Conservation (phyloP, 1,140 invertebrate genomes). For the Teleopsis dalmanni region DNA sequence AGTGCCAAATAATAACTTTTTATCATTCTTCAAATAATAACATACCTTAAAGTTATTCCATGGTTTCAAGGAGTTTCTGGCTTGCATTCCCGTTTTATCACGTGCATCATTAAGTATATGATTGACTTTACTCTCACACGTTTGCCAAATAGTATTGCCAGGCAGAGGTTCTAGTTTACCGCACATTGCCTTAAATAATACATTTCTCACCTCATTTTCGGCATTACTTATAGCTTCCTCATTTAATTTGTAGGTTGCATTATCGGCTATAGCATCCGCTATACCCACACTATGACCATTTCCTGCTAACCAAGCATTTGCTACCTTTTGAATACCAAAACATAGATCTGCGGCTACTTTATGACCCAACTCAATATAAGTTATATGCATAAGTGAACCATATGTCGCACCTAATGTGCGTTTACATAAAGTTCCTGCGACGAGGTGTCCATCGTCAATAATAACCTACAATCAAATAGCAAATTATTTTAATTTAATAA, state of each 20-base stretch:
- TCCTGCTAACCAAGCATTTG: slow-evolving; percentile 95
- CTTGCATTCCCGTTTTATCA: slow-evolving; percentile 96
- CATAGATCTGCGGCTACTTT: slow-evolving; percentile 92
- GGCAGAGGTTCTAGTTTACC: slow-evolving; percentile 96
- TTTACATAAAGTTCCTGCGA: slow-evolving; percentile 95
- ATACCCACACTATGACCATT: slow-evolving; percentile 97
- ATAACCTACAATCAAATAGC: slow-evolving; percentile 49
- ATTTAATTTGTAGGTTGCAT: slow-evolving; percentile 92
- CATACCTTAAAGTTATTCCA: slow-evolving; percentile 80
- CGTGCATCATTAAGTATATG: slow-evolving; percentile 97
- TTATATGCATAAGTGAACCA: slow-evolving; percentile 91
- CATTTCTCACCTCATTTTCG: slow-evolving; percentile 96
- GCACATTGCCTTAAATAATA: slow-evolving; percentile 97
- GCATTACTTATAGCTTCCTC: slow-evolving; percentile 95
- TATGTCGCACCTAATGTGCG: slow-evolving; percentile 91
- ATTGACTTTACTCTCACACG: slow-evolving; percentile 83
- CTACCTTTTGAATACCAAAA: slow-evolving; percentile 94
- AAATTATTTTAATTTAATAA: neutral
- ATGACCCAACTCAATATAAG: slow-evolving; percentile 91
- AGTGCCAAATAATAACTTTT: neutral
- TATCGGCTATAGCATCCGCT: slow-evolving; percentile 99
- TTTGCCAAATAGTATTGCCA: slow-evolving; percentile 90
- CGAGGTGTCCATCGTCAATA: slow-evolving; percentile 91
- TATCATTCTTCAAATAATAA: slow-evolving; percentile 38
- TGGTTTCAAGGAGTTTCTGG: slow-evolving; percentile 95